A percentile compares a stretch with the other conserved stretches of the same genome.
These are phyloP conservation scores for Chaetura pelagica DNA, from an alignment of 2,113 vertebrate species.

Conservation along the genomic window DNA sequence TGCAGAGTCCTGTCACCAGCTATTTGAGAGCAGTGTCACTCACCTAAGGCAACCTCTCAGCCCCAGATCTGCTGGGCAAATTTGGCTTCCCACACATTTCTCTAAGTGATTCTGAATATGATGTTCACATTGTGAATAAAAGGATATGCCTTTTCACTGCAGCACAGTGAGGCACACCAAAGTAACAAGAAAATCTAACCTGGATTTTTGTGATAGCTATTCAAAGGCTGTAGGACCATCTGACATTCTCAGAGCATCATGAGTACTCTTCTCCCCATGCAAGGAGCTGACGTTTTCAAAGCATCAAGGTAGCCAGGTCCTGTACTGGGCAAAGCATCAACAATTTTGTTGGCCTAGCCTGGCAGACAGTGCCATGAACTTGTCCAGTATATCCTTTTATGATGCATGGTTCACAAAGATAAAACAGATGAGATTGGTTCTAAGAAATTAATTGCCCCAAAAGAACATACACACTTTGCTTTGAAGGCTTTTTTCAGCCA, in stretches of 20 bases:
- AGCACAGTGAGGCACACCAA: not conserved
- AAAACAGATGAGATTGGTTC: not conserved
- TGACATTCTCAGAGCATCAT: not conserved
- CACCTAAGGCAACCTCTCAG: not conserved
- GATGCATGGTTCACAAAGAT: not conserved
- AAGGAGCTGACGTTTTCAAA: not conserved
- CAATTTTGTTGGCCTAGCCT: not conserved
- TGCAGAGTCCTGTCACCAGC: not conserved
- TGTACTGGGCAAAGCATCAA: not conserved
- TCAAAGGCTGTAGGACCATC: not conserved
- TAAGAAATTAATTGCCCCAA: not conserved
- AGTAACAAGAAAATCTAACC: not conserved
- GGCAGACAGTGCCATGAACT: not conserved
- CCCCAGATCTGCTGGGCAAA: not conserved
- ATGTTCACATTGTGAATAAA: not conserved
- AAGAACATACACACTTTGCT: not conserved
- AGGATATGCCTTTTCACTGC: not conserved
- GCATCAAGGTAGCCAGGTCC: not conserved
- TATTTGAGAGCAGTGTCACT: not conserved
- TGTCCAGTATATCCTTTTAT: not conserved
- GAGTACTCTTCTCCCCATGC: not conserved
- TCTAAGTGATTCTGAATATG: not conserved
- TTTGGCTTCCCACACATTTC: not conserved
- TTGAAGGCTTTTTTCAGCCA: not conserved
- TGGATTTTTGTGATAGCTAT: not conserved